Evolutionary conservation across 1,140 invertebrate species (phyloP), one percentile per base, ranked within the genome.

Genomic region (Neodiprion pinetum): DNA sequence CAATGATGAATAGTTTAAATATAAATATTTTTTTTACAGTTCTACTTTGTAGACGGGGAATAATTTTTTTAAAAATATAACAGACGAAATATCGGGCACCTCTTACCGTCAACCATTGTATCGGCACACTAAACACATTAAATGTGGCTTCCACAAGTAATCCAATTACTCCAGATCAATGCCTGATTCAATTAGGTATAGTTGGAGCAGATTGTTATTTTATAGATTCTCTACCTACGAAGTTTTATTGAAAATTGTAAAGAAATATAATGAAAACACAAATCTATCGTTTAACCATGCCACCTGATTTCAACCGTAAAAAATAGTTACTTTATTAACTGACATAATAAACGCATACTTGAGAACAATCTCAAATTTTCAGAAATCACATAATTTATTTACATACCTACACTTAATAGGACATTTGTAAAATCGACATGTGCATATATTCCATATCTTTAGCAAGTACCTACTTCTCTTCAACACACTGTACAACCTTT

Each of bases 81-180:
- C 28, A 40, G 28, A 40, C n/a, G 53, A 61, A 17, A 4, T 61
- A 0, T 14, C 21, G 50, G 76, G 76, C 68, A 50, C 71, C 71
- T 76, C 79, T 83, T 81, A 84, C 83, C 83, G 68, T 84, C 82
- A 73, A 75, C 81, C 83, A 84, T 84, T 72, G 50, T 80, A 78
- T 74, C 76, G 53, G 49, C 72, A 61, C 65, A 81, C 82, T 83
- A 78, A 80, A 74, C 66, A 48, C 40, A 75, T 81, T 73, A 77
- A 74, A 72, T 67, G 50, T 75, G 74, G 70, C 75, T 80, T 77
- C 74, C 65, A 65, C 65, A 75, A 72, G 76, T 75, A 83, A 84
- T 83, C 78, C 67, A 77, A 75, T 84, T 83, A 84, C 8, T 74
- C 70, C n/a, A 78, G 79, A 83, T 83, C 79, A 83, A 83, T 83